Evolutionary conservation across 2,888 invertebrate species (phyloP).

Genomic region (Aphodius granarius): DNA sequence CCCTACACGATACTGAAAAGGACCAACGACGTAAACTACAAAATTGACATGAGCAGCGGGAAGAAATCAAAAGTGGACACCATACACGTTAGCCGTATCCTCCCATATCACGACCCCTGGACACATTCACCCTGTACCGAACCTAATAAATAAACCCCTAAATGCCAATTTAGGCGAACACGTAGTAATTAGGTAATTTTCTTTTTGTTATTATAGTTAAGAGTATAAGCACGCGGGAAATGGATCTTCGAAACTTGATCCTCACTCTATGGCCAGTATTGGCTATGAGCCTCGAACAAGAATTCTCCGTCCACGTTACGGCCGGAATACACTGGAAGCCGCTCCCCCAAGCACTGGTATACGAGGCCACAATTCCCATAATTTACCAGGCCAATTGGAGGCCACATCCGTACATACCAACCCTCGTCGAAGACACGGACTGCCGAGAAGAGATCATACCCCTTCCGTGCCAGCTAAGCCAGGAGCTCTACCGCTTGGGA

Average conservation of each 20-base stretch:
- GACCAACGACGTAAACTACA: slow-evolving; percentile 31
- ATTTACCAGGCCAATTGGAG: slow-evolving; percentile 11
- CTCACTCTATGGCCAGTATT: too few species aligned
- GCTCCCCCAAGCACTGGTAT: slow-evolving; percentile 12
- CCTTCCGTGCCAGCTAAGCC: neutral
- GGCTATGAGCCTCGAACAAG: neutral
- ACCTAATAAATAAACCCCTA: too few species aligned
- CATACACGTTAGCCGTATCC: slow-evolving; percentile 31
- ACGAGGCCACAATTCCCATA: slow-evolving; percentile 22
- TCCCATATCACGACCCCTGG: slow-evolving; percentile 33
- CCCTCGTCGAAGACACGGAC: neutral
- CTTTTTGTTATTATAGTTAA: too few species aligned
- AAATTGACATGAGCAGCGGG: slow-evolving; percentile 21
- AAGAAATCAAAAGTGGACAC: slow-evolving; percentile 26
- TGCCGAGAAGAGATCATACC: neutral
- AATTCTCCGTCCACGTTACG: neutral
- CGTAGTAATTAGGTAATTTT: too few species aligned
- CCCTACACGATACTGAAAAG: slow-evolving; percentile 35
- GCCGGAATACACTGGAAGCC: slow-evolving; percentile 20
- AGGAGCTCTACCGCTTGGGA: neutral
- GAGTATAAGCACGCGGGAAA: too few species aligned
- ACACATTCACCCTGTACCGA: slow-evolving; percentile 13
- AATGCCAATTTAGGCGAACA: too few species aligned
- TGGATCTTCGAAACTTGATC: too few species aligned
- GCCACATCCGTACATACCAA: neutral